Evolutionary conservation across 2,113 vertebrate genomes (phyloP).

Genomic region (Limanda limanda): DNA sequence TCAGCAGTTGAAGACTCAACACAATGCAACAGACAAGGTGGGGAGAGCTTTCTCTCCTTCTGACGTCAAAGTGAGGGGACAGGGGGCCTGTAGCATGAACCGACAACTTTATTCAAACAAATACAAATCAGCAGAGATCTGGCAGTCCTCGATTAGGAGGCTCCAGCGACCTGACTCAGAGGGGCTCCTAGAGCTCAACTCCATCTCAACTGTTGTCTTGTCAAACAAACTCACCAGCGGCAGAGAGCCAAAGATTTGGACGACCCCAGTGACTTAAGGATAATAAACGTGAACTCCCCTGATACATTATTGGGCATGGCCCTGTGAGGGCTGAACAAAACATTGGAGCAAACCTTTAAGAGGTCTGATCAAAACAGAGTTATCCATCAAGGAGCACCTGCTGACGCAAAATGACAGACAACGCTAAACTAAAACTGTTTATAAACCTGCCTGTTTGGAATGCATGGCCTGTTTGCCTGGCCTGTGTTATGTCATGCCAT

Average conservation of each 20-base stretch:
- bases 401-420: background rate
- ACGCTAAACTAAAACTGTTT: background rate
- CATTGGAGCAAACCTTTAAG: constrained; percentile 19
- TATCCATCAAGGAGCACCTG: constrained; percentile 15
- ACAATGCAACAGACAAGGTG: constrained; percentile 15
- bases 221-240: constrained; percentile 45
- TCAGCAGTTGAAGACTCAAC: constrained; percentile 3
- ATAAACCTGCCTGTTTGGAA: no score
- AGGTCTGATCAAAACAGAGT: constrained; percentile 15
- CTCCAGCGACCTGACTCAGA: constrained; percentile 2
- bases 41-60: constrained; percentile 6
- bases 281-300: constrained; percentile 63
- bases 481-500: no score
- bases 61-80: constrained; percentile 34
- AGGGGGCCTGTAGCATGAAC: background rate
- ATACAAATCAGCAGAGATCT: constrained; percentile 57
- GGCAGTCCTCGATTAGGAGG: constrained; percentile 30
- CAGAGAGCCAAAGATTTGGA: constrained; percentile 19
- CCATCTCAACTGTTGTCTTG: constrained; percentile 34
- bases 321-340: constrained; percentile 31
- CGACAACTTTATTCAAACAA: constrained; percentile 57
- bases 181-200: constrained; percentile 4
- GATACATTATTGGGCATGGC: constrained; percentile 33
- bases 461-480: no score
- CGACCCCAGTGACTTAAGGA: constrained; percentile 62